Evolutionary conservation across 2,888 invertebrate species (phyloP).

Genomic region (Osedax frankpressi): DNA sequence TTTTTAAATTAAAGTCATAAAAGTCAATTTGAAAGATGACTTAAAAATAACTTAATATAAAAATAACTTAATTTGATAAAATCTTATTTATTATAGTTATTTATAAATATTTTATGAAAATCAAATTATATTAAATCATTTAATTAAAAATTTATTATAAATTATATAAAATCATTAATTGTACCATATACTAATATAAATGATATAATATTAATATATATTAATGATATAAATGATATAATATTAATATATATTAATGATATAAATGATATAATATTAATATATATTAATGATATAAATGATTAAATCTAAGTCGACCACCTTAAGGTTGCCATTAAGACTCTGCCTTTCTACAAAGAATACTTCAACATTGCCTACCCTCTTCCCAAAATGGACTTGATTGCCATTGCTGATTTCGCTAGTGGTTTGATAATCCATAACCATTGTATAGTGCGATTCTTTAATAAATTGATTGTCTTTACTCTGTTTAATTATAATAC

Average conservation of each 20-base stretch:
- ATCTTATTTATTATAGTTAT: too few relatives aligned
- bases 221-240: neutral
- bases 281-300: neutral
- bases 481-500: too few relatives aligned
- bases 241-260: neutral
- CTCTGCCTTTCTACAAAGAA: conserved; percentile 80
- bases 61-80: too few relatives aligned
- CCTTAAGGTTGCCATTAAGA: conserved; percentile 59
- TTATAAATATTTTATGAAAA: too few relatives aligned
- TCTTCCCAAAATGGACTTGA: conserved; percentile 85
- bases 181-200: too few relatives aligned
- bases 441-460: neutral
- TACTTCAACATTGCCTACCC: conserved; percentile 91
- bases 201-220: too few relatives aligned
- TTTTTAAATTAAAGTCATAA: too few relatives aligned
- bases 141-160: too few relatives aligned
- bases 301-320: neutral
- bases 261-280: neutral
- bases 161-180: neutral
- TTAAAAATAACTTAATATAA: too few relatives aligned
- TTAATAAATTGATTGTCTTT: too few relatives aligned
- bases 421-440: conserved; percentile 51
- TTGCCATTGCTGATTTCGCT: conserved; percentile 87
- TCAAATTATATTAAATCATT: too few relatives aligned
- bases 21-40: too few relatives aligned